Base-by-base conservation (phyloP, 37 sponge, comb jelly and placozoan species). In the Halichondria panicea region DNA sequence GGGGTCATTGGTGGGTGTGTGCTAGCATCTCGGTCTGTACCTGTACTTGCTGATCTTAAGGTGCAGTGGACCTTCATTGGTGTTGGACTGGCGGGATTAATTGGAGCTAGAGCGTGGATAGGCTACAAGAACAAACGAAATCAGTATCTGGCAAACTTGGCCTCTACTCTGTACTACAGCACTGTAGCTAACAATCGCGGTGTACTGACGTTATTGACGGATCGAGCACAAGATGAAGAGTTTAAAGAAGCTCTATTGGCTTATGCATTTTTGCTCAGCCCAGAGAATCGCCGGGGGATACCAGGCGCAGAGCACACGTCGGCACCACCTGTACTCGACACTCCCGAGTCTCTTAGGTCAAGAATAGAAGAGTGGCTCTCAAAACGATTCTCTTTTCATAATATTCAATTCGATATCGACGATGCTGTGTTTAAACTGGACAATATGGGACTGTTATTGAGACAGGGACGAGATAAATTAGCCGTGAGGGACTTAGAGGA, bases 111-210 rank as follows among this genome's bases (percentile, higher is more conserved):
- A 38, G 80, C 84, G 0, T 93, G 92, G 89, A 39, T 85, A 22
- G 81, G 86, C 21, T 96, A 94, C 89, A 77, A 80, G 58, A 88
- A 91, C 80, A 90, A 89, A 44, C 80, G 97, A 13, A 96, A 96
- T 81, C 56, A 83, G 28, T 96, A 91, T 57, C 77, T 96, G 1
- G 89, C 70, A 8, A 81, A 84, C 38, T 62, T 90, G 39, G 78
- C 92, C 8, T 72, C 46, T 21, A 87, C 82, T 12, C 92, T 94
- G 8, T 96, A 94, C 59, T 93, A 76, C 81, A 87, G 94, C 35
- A 79, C 70, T 1, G 68, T 96, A 4, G 85, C 97, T 6, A 88
- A 96, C 75, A 96, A 96, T 62, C 57, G 92, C 13, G 94, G 92
- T 4, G 95, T 94, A 2, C 64, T 94, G 37, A 75, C 95, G 1